Evolutionary conservation across 1,140 invertebrate species (phyloP).

Genomic region (Drosophila sproati): DNA sequence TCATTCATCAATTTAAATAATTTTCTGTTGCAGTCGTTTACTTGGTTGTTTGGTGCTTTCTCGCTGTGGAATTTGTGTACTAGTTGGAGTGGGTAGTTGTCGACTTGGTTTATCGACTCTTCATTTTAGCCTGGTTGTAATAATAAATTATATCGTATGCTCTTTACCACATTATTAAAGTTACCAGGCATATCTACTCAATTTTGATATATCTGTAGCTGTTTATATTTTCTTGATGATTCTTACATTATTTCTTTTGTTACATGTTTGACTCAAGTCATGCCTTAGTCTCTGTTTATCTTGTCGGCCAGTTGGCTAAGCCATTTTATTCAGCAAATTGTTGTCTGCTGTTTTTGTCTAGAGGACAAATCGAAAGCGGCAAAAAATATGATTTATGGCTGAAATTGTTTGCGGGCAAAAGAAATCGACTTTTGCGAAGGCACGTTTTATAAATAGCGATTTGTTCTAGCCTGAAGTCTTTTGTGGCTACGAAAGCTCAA

Average conservation of each 20-base stretch:
- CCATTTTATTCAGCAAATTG: constrained; percentile 16
- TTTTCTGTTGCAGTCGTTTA: too few species aligned
- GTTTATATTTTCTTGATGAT: background rate
- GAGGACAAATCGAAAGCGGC: constrained; percentile 6
- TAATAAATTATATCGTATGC: too few species aligned
- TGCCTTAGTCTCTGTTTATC: constrained; percentile 8
- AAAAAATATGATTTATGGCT: constrained; percentile 22
- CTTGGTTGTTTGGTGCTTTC: too few species aligned
- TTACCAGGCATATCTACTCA: too few species aligned
- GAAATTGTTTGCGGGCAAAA: background rate
- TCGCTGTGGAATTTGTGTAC: too few species aligned
- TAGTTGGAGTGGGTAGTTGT: too few species aligned
- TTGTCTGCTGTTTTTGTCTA: constrained; percentile 4
- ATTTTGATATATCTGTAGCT: too few species aligned
- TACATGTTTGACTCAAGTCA: background rate
- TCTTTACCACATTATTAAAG: too few species aligned
- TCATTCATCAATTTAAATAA: too few species aligned
- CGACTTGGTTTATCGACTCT: too few species aligned
- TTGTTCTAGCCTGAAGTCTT: background rate
- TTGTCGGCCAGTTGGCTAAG: constrained; percentile 1
- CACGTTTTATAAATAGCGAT: constrained; percentile 1
- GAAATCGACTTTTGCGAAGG: background rate
- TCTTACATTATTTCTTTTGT: background rate
- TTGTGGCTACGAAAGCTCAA: background rate
- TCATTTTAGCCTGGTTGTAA: too few species aligned